These are phyloP conservation scores for Gari tellinella DNA, from an alignment of 2,888 invertebrate species.

Conservation along the genomic window DNA sequence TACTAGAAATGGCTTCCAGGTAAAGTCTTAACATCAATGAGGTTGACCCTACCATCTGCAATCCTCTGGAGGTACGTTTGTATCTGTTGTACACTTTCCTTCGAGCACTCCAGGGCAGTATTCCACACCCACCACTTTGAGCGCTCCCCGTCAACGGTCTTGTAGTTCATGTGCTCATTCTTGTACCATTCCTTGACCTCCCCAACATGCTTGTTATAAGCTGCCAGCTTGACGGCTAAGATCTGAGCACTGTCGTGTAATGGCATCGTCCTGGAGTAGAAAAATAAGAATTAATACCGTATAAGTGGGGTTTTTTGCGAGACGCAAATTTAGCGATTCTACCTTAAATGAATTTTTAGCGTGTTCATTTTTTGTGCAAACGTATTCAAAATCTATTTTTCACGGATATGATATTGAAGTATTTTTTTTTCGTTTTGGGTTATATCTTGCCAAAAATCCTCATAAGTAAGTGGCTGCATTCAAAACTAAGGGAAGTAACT, in stretches of 20 bases:
- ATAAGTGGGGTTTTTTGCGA: no score
- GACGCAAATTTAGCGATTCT: no score
- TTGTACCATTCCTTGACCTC: slow-evolving; percentile 80
- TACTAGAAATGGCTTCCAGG: neutral
- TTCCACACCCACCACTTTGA: slow-evolving; percentile 85
- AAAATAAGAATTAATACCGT: no score
- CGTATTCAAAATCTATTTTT: no score
- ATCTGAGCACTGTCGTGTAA: slow-evolving; percentile 84
- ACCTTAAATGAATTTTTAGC: no score
- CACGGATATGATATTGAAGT: no score
- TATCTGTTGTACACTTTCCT: slow-evolving; percentile 80
- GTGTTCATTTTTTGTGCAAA: no score
- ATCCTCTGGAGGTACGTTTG: slow-evolving; percentile 82
- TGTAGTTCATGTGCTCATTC: slow-evolving; percentile 81
- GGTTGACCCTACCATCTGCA: slow-evolving; percentile 79
- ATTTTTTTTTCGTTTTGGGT: no score
- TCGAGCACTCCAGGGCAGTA: slow-evolving; percentile 73
- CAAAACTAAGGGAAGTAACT: no score
- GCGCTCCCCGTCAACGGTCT: slow-evolving; percentile 72
- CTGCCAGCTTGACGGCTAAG: slow-evolving; percentile 77
- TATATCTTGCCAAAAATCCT: no score
- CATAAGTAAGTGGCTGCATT: no score
- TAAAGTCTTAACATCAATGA: neutral
- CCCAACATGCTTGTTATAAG: slow-evolving; percentile 74
- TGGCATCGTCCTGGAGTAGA: slow-evolving; percentile 67